Evolutionary conservation across 2,888 invertebrate genomes (phyloP).

Genomic region (Lasioglossum pauxillum): DNA sequence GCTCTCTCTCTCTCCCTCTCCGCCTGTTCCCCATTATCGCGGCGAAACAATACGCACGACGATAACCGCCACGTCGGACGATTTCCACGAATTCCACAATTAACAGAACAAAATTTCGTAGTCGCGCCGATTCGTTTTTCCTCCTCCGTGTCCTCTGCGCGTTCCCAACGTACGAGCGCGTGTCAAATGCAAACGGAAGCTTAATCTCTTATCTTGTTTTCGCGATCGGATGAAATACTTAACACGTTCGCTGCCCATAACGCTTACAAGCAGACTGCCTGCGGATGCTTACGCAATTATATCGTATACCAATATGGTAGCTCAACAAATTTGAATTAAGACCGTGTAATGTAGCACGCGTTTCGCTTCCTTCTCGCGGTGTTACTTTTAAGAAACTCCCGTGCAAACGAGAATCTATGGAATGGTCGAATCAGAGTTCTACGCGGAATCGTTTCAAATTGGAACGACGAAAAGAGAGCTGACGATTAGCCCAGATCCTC

Average conservation of each 20-base stretch:
- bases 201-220: background rate
- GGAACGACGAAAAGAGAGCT: background rate
- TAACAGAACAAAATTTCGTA: background rate
- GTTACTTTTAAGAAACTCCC: background rate
- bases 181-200: background rate
- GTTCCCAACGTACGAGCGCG: background rate
- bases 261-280: background rate
- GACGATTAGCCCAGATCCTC: background rate
- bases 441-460: background rate
- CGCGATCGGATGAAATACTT: slow-evolving; percentile 3
- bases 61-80: background rate
- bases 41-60: slow-evolving; percentile 9
- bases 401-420: background rate
- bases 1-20: background rate
- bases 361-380: background rate
- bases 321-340: background rate
- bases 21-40: background rate
- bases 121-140: background rate
- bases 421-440: background rate
- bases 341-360: background rate
- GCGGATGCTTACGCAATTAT: background rate
- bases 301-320: background rate
- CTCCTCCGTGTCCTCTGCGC: background rate
- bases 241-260: background rate
- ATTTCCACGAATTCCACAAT: background rate